Evolutionary conservation across 2,797 vertebrate species (phyloP), one percentile per base, ranked within the genome.

Genomic region (Danio tinwini): DNA sequence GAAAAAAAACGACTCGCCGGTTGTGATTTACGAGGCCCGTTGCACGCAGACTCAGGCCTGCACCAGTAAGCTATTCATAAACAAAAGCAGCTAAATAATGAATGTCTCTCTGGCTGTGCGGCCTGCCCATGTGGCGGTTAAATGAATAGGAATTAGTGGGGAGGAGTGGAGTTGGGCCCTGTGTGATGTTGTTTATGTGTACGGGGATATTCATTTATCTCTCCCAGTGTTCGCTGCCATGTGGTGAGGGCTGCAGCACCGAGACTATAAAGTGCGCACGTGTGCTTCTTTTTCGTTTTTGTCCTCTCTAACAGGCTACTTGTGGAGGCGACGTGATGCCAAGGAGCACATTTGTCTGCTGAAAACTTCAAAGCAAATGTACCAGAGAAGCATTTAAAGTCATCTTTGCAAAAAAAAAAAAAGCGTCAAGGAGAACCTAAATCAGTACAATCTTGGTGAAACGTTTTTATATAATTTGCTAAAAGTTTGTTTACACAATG

Each of bases 11-110:
- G 74, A 83, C 75, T 74, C 37, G 6, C 76, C 40, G 75, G 80
- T 81, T 79, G 91, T 98, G 96, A 98, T 98, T 94, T 96, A 98
- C 91, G 88, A 93, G 94, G 91, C 75, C 90, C 91, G 94, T 94
- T 93, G 90, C 85, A 84, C 83, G 91, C 93, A 87, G 86, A 89
- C 90, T 89, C 93, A 87, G 94, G 94, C 94, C 91, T 91, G 95
- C 94, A 97, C 96, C 96, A 96, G 96, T 97, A 96, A 97, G 96
- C 94, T 94, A 96, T 97, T 97, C 96, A 96, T 96, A 98, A 97
- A 97, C 95, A 96, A 94, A 89, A 95, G 93, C 93, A 92, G 94
- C 94, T 96, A 95, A 97, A 98, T 98, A 97, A 98, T 96, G 94
- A 96, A 97, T 98, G 94, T 93, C 91, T 78, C 92, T 88, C 92